A percentile compares a stretch with the other conserved stretches of the same genome.
Evolutionary conservation across 2,113 vertebrate genomes (phyloP).

Genomic region (Leucopsar rothschildi): DNA sequence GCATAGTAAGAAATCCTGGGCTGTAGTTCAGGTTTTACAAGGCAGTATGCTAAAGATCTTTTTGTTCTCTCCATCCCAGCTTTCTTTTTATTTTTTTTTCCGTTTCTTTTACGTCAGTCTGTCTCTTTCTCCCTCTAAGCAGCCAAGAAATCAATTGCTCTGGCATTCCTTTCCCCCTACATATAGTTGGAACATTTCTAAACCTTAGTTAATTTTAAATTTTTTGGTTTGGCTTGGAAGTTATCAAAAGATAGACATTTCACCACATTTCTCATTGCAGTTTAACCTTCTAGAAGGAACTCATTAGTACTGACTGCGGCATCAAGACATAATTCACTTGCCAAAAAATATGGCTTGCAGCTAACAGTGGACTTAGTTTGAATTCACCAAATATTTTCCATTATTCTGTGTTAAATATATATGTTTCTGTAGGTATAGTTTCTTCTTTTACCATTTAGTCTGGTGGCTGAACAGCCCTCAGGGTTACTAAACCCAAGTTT

Average conservation of each 20-base stretch:
- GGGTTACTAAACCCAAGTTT: neutral
- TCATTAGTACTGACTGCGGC: neutral
- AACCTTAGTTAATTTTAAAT: neutral
- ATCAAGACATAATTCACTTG: neutral
- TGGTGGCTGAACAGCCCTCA: neutral
- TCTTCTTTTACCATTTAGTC: neutral
- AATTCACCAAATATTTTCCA: neutral
- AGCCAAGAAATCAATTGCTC: conserved; percentile 9
- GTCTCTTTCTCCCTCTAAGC: neutral
- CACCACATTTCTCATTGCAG: neutral
- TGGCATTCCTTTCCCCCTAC: conserved; percentile 7
- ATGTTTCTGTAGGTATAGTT: neutral
- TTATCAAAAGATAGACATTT: neutral
- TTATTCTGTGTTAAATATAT: neutral
- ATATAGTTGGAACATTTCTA: neutral
- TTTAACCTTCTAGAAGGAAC: neutral
- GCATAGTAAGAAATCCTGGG: neutral
- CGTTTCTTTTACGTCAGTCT: neutral
- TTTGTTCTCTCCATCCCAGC: neutral
- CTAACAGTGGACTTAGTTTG: neutral
- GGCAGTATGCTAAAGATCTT: neutral
- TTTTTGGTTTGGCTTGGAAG: conserved; percentile 14
- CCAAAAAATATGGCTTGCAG: neutral
- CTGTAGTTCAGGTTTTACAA: neutral
- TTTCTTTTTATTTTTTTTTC: neutral